Conservation (phyloP, 2,797 vertebrate species). For the Falco berigora region DNA sequence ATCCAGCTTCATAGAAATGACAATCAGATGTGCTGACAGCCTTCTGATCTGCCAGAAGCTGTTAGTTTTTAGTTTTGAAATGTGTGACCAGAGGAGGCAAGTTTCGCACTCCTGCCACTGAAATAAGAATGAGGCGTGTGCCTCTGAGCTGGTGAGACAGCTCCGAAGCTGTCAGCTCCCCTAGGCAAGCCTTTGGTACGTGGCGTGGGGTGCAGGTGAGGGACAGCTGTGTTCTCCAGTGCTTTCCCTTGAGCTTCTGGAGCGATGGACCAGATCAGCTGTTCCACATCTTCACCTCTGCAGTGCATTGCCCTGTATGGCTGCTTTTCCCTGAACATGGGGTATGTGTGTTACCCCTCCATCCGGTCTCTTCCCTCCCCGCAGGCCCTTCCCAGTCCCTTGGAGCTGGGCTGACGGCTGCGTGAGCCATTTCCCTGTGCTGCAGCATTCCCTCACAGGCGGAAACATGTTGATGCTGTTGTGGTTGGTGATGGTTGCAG, state of each 20-base stretch:
- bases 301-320: background rate
- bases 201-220: background rate
- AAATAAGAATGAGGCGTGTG: background rate
- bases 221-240: background rate
- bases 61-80: constrained; percentile 10
- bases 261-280: background rate
- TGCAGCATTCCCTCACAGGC: fast-evolving
- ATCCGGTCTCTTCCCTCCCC: background rate
- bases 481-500: background rate
- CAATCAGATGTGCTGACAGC: background rate
- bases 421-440: background rate
- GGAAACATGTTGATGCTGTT: background rate
- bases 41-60: constrained; percentile 20
- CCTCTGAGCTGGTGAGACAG: background rate
- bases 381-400: background rate
- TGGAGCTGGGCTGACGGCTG: background rate
- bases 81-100: background rate
- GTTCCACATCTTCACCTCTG: background rate
- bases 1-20: background rate
- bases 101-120: background rate
- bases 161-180: background rate
- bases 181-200: background rate
- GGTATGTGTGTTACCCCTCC: background rate
- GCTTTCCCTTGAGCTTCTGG: background rate
- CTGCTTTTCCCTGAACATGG: background rate